Conservation (phyloP, 2,888 invertebrate genomes). For the Polia nebulosa region DNA sequence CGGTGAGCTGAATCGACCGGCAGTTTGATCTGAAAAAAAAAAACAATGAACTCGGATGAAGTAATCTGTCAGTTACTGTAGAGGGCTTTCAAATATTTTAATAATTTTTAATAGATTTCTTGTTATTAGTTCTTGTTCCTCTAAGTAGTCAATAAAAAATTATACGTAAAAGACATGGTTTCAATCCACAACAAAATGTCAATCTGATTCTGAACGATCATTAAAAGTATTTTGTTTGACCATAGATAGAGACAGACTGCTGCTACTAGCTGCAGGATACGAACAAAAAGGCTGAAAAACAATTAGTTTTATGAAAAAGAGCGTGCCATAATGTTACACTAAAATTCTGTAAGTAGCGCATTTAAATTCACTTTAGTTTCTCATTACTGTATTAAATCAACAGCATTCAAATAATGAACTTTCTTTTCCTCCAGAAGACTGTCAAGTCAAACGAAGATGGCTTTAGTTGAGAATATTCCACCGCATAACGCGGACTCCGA, state of each 20-base stretch:
- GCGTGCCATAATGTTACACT: slow-evolving; percentile 59
- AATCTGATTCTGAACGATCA: neutral
- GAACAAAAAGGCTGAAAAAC: slow-evolving; percentile 48
- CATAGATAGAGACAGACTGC: slow-evolving; percentile 26
- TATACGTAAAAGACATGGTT: slow-evolving; percentile 7
- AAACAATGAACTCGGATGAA: too few species aligned
- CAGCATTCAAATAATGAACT: slow-evolving; percentile 26
- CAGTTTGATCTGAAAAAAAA: too few species aligned
- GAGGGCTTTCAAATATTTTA: too few species aligned
- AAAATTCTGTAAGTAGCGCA: slow-evolving; percentile 36
- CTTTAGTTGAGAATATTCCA: slow-evolving; percentile 77
- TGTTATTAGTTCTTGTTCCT: too few species aligned
- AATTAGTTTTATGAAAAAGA: slow-evolving; percentile 25
- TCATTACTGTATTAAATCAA: neutral
- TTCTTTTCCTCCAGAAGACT: slow-evolving; percentile 51
- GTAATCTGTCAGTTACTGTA: too few species aligned
- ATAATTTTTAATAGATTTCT: too few species aligned
- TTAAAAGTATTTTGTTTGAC: slow-evolving; percentile 2
- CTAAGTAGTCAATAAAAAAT: too few species aligned
- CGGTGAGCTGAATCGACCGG: too few species aligned
- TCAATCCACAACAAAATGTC: neutral
- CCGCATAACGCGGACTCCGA: slow-evolving; percentile 81
- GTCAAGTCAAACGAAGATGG: slow-evolving; percentile 70
- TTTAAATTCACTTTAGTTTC: neutral
- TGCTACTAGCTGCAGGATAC: slow-evolving; percentile 38